Conservation (phyloP, 2,888 invertebrate species). For the Tenthredo amoena region DNA sequence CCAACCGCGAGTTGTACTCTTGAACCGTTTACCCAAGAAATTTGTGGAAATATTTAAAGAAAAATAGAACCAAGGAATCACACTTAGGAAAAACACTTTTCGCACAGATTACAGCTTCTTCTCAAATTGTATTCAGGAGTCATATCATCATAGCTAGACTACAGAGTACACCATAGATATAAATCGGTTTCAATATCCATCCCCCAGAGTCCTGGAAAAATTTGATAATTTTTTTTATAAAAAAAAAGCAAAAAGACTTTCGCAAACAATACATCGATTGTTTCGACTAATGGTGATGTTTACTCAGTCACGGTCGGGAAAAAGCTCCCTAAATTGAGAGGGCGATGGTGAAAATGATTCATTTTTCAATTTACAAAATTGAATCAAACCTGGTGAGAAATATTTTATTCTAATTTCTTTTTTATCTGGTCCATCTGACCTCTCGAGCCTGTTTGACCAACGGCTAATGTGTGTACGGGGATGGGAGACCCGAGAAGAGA, state of each 20-base stretch:
- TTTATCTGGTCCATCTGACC: neutral
- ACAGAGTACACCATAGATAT: neutral
- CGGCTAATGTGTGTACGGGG: neutral
- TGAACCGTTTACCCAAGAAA: conserved; percentile 24
- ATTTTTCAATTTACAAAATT: conserved; percentile 29
- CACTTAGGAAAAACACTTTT: neutral
- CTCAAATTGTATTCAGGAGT: neutral
- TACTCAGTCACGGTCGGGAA: neutral
- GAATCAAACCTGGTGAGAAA: neutral
- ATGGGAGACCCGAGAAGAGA: neutral
- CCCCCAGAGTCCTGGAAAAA: neutral
- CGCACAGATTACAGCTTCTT: neutral
- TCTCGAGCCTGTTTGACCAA: neutral
- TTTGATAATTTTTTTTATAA: neutral
- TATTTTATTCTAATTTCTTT: neutral
- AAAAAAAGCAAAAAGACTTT: neutral
- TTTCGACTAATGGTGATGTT: neutral
- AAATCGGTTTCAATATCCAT: neutral
- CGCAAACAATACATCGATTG: neutral
- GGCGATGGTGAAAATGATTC: neutral
- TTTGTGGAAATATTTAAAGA: neutral
- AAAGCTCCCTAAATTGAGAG: neutral
- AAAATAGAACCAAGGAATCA: neutral
- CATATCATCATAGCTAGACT: neutral
- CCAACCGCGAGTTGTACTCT: neutral